These are phyloP conservation scores for Typhlomys cinereus DNA, from an alignment of 2,113 vertebrate species.

Conservation along the genomic window DNA sequence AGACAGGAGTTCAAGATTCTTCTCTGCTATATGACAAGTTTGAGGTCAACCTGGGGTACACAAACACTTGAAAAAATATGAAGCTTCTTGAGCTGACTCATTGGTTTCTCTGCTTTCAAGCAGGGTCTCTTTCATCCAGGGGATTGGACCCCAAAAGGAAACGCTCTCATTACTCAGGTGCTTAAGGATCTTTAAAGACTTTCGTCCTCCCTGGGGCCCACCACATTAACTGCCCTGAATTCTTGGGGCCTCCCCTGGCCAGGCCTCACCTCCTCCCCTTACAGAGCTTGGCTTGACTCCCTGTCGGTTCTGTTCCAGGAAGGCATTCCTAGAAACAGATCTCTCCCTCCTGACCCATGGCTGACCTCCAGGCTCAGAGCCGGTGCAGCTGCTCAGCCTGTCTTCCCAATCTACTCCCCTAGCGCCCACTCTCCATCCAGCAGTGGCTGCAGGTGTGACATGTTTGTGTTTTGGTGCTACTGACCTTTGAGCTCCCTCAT, in stretches of 20 bases:
- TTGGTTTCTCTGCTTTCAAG: background rate
- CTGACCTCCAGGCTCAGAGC: background rate
- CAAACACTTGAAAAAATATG: too few relatives aligned
- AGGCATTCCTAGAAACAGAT: too few relatives aligned
- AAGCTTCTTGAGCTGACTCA: too few relatives aligned
- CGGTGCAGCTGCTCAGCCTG: background rate
- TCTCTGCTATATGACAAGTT: background rate
- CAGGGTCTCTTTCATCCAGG: background rate
- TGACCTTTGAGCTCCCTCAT: constrained; percentile 3
- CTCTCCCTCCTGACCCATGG: background rate
- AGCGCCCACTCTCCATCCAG: background rate
- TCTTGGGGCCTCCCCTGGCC: background rate
- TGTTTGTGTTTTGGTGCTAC: background rate
- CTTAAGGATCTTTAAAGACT: too few relatives aligned
- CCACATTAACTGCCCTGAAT: background rate
- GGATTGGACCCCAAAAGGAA: background rate
- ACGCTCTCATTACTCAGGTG: constrained; percentile 12
- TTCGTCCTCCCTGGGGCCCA: constrained; percentile 12
- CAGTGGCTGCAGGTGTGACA: background rate
- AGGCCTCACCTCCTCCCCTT: background rate
- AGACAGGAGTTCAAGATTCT: background rate
- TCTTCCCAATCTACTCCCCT: background rate
- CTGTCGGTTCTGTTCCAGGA: background rate
- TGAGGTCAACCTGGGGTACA: background rate
- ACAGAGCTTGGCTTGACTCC: background rate